Conservation (phyloP, 2,888 invertebrate genomes). For the Trichogramma evanescens region DNA sequence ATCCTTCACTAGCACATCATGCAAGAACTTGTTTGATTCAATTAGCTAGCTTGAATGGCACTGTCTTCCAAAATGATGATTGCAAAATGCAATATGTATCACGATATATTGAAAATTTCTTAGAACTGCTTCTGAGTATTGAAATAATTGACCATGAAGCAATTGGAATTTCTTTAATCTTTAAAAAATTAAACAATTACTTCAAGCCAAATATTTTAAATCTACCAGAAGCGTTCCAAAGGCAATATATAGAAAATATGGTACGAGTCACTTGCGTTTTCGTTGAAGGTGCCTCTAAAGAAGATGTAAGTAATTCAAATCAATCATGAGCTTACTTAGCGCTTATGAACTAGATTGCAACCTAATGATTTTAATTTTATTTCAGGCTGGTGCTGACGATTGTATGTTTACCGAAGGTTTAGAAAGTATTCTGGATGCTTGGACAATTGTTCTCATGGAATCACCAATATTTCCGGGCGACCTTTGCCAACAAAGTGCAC, state of each 20-base stretch:
- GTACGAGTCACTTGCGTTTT: constrained; percentile 59
- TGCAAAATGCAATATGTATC: constrained; percentile 53
- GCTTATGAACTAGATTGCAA: not conserved
- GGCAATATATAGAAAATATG: constrained; percentile 56
- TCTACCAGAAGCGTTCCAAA: constrained; percentile 49
- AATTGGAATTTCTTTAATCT: constrained; percentile 60
- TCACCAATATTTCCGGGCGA: constrained; percentile 44
- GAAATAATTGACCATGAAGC: constrained; percentile 61
- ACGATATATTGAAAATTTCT: constrained; percentile 55
- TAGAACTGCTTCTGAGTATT: constrained; percentile 56
- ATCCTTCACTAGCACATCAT: constrained; percentile 68
- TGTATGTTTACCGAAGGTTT: constrained; percentile 61
- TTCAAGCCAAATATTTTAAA: constrained; percentile 50
- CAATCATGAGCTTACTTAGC: no score
- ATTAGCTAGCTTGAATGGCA: constrained; percentile 63
- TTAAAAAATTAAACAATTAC: constrained; percentile 57
- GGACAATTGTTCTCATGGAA: constrained; percentile 55
- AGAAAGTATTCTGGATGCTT: constrained; percentile 62
- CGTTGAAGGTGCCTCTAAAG: constrained; percentile 58
- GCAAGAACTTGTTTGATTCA: constrained; percentile 78
- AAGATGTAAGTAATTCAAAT: constrained; percentile 53
- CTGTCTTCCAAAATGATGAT: constrained; percentile 50
- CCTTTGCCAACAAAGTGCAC: constrained; percentile 43
- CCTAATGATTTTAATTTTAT: not conserved
- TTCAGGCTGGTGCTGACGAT: constrained; percentile 48